phyloP scores from a whole-genome alignment of 2,888 invertebrate species.

The Drosophila seclusa region DNA sequence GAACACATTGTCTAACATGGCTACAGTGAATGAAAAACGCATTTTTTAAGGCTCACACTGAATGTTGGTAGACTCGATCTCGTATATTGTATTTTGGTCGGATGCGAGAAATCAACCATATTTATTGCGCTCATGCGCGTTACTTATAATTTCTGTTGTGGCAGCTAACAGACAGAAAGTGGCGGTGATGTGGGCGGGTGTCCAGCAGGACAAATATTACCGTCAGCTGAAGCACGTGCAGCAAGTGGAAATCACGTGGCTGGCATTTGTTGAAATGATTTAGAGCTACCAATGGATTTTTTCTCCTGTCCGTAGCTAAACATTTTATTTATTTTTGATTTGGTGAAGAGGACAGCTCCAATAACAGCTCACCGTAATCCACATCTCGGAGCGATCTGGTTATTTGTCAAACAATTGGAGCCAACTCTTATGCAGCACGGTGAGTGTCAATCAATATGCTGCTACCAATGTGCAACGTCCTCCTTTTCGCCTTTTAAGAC shows the following conservation, averaged over 20 bases:
- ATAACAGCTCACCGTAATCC: neutral
- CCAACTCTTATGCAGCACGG: neutral
- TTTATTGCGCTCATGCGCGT: conserved; percentile 83
- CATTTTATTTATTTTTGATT: conserved; percentile 5
- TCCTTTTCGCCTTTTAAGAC: neutral
- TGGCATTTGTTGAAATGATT: conserved; percentile 76
- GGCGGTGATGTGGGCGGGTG: conserved; percentile 3
- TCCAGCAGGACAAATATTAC: conserved; percentile 6
- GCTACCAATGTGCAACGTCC: neutral
- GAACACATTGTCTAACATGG: neutral
- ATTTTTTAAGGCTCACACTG: neutral
- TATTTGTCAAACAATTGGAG: conserved; percentile 26
- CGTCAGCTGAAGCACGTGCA: conserved; percentile 62
- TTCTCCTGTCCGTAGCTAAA: neutral
- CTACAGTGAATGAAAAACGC: neutral
- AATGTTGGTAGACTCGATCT: conserved; percentile 1
- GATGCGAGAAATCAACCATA: conserved; percentile 79
- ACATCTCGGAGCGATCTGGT: neutral
- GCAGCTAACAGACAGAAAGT: conserved; percentile 49
- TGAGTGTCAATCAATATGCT: conserved; percentile 1
- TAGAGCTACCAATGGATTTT: conserved; percentile 39
- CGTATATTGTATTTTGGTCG: conserved; percentile 38
- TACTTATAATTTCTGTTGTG: conserved; percentile 80
- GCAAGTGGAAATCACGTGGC: conserved; percentile 73
- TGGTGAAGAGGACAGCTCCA: neutral